phyloP scores from a whole-genome alignment of 2,113 vertebrate genomes.

The Carassius carassius region DNA sequence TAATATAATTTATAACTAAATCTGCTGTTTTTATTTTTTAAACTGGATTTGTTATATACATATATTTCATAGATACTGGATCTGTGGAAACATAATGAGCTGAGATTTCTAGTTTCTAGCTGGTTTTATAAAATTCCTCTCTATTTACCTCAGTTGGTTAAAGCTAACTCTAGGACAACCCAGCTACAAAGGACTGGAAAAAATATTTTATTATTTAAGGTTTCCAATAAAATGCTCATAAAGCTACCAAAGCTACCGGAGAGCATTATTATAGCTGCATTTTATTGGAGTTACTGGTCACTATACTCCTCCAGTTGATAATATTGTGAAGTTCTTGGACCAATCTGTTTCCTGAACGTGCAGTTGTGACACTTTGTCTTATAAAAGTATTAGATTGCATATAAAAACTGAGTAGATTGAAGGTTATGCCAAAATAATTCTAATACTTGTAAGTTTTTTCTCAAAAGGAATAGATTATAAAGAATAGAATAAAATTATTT shows the following conservation, averaged over 20 bases:
- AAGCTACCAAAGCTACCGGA: neutral
- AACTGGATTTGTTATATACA: neutral
- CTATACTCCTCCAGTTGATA: neutral
- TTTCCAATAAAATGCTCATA: neutral
- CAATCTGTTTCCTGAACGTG: neutral
- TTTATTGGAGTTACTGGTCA: neutral
- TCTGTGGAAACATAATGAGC: neutral
- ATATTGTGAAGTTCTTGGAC: neutral
- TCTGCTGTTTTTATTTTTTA: neutral
- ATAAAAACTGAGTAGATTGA: neutral
- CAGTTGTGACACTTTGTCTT: neutral
- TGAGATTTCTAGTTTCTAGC: neutral
- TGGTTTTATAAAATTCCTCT: neutral
- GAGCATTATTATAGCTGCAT: neutral
- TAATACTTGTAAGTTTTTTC: no score
- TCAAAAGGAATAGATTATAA: no score
- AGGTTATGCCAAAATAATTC: neutral
- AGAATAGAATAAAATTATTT: no score
- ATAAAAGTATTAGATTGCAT: neutral
- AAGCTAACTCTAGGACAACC: neutral
- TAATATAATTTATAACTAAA: neutral
- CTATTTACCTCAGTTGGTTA: neutral
- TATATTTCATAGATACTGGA: neutral
- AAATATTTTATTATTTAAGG: slow-evolving; percentile 1
- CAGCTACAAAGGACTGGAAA: neutral